Base-by-base conservation (phyloP, 2,797 vertebrate genomes). In the Garrulus glandarius region DNA sequence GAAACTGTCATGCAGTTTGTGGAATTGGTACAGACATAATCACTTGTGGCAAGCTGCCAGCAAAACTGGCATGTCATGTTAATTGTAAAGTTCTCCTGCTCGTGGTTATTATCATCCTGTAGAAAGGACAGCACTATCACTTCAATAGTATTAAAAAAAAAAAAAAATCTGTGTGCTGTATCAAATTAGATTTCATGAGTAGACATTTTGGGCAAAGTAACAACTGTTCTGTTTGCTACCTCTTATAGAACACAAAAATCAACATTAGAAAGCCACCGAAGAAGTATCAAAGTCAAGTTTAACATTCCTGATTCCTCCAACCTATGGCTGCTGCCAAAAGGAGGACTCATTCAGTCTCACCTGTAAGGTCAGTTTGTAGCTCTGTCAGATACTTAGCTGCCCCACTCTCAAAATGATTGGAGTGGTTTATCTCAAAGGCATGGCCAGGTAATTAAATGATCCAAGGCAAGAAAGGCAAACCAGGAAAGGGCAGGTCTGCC, bases 1-100 rank as follows among this genome's bases (percentile, higher is more conserved):
- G 99, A 98, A 36, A 99, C 99, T 0, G 99, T 99, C 99, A 99
- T 99, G 90, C 99, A 99, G 98, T 69, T 98, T 59, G 98, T 99
- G 29, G 98, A 98, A 81, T 98, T 99, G 77, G 98, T 98, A 93
- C 99, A 99, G 36, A 98, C 97, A 11, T 99, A 99, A 92, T 98
- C 98, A 2, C 98, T 97, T 5, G 99, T 97, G 5, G 99, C 98
- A 69, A 99, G 98, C 98, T 99, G 99, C 99, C 99, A 99, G 97
- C 99, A 99, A 96, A 99, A 99, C 89, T 98, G 99, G 97, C 99
- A 99, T 0, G 96, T 98, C 98, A 99, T 98, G 68, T 98, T 98
- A 89, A 99, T 94, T 27, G 98, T 95, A 43, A 99, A 99, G 96
- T 97, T 98, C 96, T 97, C 98, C 88, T 98, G 99, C 74, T 96